Base-by-base conservation (phyloP, 2,888 invertebrate species). In the Desoria tigrina region DNA sequence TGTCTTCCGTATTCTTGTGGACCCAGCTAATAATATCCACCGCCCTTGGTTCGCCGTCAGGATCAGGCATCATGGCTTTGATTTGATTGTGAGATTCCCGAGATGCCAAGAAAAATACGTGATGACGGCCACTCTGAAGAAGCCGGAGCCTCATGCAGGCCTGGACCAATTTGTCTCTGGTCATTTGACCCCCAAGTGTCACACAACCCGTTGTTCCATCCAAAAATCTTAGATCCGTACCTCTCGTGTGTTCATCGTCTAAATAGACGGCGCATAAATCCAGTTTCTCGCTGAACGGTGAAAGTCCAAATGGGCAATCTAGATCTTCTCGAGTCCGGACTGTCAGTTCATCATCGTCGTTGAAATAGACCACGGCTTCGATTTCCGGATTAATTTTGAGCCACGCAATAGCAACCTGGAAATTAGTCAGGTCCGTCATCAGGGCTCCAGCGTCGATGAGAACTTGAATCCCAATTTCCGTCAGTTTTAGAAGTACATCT, bases 361-460 rank as follows among this genome's bases (percentile, higher is more conserved):
- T 67, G 49, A 73, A 73, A 55, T 67, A 73, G 1, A 69, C 66
- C 9, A 65, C 69, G 16, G 61, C 73, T 45, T 68, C 66, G 11
- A 69, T 45, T 2, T 23, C 9, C 0, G 16, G 9, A 23, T 65
- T 56, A 6, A 62, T 4, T 7, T 63, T 53, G n/a, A 75, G 50
- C 75, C 75, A 75, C 7, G 58, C 28, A 9, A 66, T 16, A 9
- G 75, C 75, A 2, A 74, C 69, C 37, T 66, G 39, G 18, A 66
- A 66, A 37, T 75, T 75, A 42, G 49, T 55, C 53, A 72, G 18
- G 23, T 62, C 70, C 51, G 71, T 21, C 66, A 71, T 66, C 42
- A 71, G 45, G 2, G 74, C 74, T 14, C 74, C 74, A 14, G 61
- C 61, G 49, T 72, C 72, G 11, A 74, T 42, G 2, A 74, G 50